A percentile compares a stretch with the other conserved stretches of the same genome.
phyloP scores from a whole-genome alignment of 1,140 invertebrate species.

The Cataglyphis hispanica region DNA sequence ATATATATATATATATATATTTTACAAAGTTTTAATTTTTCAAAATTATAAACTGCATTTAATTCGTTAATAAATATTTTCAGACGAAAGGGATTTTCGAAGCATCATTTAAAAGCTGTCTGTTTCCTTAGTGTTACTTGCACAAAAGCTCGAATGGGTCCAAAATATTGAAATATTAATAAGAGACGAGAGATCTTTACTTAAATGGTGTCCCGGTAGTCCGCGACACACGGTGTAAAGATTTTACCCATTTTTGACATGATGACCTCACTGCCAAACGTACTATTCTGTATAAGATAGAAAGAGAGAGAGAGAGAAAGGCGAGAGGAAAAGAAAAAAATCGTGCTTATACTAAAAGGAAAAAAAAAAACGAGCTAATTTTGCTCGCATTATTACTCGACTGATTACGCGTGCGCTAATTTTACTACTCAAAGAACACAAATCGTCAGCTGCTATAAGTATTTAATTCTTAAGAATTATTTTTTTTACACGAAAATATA shows the following conservation, averaged over 20 bases:
- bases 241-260: constrained; percentile 75
- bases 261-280: constrained; percentile 85
- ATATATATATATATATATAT: too few relatives aligned
- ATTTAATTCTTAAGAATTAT: constrained; percentile 86
- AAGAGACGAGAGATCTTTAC: constrained; percentile 69
- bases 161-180: constrained; percentile 77
- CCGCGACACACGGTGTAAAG: constrained; percentile 46
- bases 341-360: constrained; percentile 46
- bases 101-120: not conserved
- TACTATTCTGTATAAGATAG: constrained; percentile 78
- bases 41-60: not conserved
- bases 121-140: constrained; percentile 56
- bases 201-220: constrained; percentile 14
- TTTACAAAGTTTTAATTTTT: too few relatives aligned
- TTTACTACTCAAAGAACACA: constrained; percentile 78
- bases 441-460: constrained; percentile 84
- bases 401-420: constrained; percentile 82
- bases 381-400: constrained; percentile 78
- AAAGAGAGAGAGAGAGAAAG: constrained; percentile 60
- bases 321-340: constrained; percentile 55
- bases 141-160: constrained; percentile 81
- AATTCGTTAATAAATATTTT: not conserved
- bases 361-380: constrained; percentile 68
- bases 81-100: not conserved
- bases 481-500: constrained; percentile 86